Evolutionary conservation across 2,113 vertebrate species (phyloP).

Genomic region (Ammodytes marinus): DNA sequence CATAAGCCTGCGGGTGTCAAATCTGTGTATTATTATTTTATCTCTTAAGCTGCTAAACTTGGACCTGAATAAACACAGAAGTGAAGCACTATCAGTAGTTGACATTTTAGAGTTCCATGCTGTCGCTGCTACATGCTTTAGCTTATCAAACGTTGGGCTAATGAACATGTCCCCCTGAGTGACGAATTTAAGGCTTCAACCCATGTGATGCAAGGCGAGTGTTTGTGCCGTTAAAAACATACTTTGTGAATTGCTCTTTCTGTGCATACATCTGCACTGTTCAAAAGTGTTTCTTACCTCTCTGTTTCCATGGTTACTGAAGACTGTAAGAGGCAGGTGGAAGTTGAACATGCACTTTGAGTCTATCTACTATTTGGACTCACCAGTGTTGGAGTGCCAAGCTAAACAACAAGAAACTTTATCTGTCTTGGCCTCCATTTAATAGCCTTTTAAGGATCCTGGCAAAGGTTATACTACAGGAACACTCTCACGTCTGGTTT

Average conservation of each 20-base stretch:
- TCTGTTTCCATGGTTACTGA: conserved; percentile 73
- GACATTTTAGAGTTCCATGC: conserved; percentile 38
- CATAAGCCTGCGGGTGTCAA: conserved; percentile 24
- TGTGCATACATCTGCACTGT: conserved; percentile 17
- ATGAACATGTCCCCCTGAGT: not conserved
- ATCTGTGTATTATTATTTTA: conserved; percentile 45
- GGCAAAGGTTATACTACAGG: not conserved
- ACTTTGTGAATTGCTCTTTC: conserved; percentile 12
- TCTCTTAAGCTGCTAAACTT: conserved; percentile 52
- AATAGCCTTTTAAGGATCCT: conserved; percentile 7
- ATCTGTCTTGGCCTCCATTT: conserved; percentile 15
- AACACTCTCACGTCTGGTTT: conserved; percentile 5
- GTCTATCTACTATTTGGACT: conserved; percentile 39
- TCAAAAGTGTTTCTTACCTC: conserved; percentile 36
- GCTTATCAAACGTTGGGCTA: conserved; percentile 28
- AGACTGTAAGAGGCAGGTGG: conserved; percentile 55
- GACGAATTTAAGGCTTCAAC: conserved; percentile 5
- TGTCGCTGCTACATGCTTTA: conserved; percentile 13
- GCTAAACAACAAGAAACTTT: not conserved
- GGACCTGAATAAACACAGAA: conserved; percentile 27
- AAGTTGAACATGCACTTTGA: conserved; percentile 45
- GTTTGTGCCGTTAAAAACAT: conserved; percentile 11
- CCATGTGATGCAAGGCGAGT: not conserved
- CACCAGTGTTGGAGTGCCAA: not conserved
- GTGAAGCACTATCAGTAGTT: conserved; percentile 31